These are phyloP conservation scores for Augiades crinisus DNA, from an alignment of 2,888 invertebrate genomes.

Conservation along the genomic window DNA sequence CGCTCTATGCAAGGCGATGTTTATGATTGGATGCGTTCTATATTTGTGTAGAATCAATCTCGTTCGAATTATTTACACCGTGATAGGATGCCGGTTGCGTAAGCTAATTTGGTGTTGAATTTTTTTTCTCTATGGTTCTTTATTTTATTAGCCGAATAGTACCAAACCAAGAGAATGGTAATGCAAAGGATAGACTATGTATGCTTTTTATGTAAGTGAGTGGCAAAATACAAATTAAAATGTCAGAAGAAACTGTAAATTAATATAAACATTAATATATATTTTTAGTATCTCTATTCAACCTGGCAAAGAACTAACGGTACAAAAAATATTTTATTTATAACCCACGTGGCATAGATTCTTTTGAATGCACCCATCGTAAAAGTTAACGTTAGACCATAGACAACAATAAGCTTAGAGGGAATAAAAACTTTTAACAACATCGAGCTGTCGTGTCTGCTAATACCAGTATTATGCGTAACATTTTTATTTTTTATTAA, in stretches of 20 bases:
- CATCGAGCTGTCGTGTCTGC: slow-evolving; percentile 21
- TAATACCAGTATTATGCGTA: slow-evolving; percentile 25
- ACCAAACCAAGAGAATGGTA: no score
- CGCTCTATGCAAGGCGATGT: slow-evolving; percentile 6
- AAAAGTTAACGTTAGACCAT: slow-evolving; percentile 10
- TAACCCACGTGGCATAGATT: slow-evolving; percentile 9
- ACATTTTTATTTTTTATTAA: slow-evolving; percentile 26
- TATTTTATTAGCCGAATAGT: no score
- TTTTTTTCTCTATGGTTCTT: no score
- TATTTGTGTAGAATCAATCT: slow-evolving; percentile 19
- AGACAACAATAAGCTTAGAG: slow-evolving; percentile 18
- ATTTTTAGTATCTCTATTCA: no score
- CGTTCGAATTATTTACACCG: slow-evolving; percentile 14
- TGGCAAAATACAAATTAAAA: no score
- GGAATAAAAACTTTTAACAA: slow-evolving; percentile 21
- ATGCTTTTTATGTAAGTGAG: no score
- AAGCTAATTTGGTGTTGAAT: no score
- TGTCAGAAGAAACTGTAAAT: no score
- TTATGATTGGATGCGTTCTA: slow-evolving; percentile 17
- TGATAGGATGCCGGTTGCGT: neutral
- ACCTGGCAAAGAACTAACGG: slow-evolving; percentile 12
- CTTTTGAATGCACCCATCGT: slow-evolving; percentile 2
- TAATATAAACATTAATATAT: no score
- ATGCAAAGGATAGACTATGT: no score
- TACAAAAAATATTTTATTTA: slow-evolving; percentile 10